These are phyloP conservation scores for Ceuthmochares aereus DNA, from an alignment of 2,113 vertebrate genomes.

Conservation along the genomic window DNA sequence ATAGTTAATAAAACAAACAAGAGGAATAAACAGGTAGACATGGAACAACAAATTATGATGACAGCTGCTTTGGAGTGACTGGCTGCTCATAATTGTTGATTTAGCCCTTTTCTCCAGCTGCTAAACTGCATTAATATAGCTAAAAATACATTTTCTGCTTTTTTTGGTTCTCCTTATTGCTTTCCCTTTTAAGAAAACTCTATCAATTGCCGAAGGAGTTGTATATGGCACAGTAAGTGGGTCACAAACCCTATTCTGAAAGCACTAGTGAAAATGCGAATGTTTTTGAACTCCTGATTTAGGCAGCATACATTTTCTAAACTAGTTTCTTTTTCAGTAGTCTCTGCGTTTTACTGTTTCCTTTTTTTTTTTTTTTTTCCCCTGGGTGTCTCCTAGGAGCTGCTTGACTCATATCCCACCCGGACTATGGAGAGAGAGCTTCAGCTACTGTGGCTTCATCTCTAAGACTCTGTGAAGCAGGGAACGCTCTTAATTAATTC, in stretches of 20 bases:
- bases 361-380: not conserved
- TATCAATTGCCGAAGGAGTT: not conserved
- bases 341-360: not conserved
- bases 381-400: not conserved
- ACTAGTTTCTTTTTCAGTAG: not conserved
- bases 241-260: not conserved
- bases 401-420: not conserved
- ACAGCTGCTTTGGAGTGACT: not conserved
- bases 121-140: not conserved
- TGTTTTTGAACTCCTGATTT: not conserved
- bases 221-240: not conserved
- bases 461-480: not conserved
- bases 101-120: not conserved
- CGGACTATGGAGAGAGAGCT: not conserved
- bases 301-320: not conserved
- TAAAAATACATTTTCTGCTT: conserved; percentile 7
- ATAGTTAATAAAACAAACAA: not conserved
- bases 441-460: not conserved
- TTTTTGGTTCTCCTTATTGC: not conserved
- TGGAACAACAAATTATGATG: not conserved
- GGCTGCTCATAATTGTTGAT: not conserved
- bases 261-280: not conserved
- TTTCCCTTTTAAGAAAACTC: not conserved
- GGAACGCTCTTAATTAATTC: conserved; percentile 42
- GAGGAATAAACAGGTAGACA: not conserved